Evolutionary conservation across 2,888 invertebrate species (phyloP).

Genomic region (Oxytorus armatus): DNA sequence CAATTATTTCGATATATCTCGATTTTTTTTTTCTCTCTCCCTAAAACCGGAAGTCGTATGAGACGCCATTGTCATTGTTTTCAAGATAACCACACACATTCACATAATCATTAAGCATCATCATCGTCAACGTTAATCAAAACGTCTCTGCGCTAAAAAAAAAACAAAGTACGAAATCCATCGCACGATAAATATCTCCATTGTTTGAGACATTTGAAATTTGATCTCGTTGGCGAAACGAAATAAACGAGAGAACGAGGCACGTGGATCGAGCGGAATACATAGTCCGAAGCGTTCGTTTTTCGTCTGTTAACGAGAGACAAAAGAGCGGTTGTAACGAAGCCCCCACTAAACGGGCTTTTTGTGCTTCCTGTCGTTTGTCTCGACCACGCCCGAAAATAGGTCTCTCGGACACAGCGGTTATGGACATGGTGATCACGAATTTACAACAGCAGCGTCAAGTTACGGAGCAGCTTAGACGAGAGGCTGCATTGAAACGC

Average conservation of each 20-base stretch:
- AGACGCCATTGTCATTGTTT: constrained; percentile 66
- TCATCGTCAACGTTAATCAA: too few relatives aligned
- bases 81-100: constrained; percentile 37
- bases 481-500: constrained; percentile 95
- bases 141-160: neutral
- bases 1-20: constrained; percentile 14
- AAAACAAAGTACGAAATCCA: neutral
- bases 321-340: too few relatives aligned
- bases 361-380: constrained; percentile 66
- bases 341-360: constrained; percentile 50
- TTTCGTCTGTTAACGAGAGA: neutral
- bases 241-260: neutral
- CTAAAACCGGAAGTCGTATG: constrained; percentile 39
- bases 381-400: constrained; percentile 86
- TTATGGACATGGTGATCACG: constrained; percentile 97
- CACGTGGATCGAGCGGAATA: neutral
- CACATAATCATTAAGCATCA: too few relatives aligned
- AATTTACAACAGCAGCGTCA: constrained; percentile 97
- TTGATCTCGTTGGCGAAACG: neutral
- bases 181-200: neutral
- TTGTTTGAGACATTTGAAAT: neutral
- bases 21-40: constrained; percentile 16
- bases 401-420: constrained; percentile 95
- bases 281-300: neutral
- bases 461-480: constrained; percentile 96